These are phyloP conservation scores for Etia nguti DNA, from an alignment of 2,113 vertebrate genomes.

Conservation along the genomic window DNA sequence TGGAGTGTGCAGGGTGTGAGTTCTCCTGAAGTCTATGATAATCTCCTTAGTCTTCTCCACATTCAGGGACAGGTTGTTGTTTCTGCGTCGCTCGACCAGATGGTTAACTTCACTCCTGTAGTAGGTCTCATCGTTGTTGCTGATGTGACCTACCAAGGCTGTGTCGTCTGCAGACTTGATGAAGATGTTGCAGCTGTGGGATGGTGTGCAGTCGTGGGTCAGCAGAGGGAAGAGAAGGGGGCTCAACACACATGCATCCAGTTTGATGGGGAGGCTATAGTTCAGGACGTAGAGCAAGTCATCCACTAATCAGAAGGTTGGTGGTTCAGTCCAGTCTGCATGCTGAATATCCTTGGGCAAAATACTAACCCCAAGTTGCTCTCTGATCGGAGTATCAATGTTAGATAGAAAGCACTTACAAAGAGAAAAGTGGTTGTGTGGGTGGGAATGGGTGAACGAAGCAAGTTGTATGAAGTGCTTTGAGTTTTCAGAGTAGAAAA, in stretches of 20 bases:
- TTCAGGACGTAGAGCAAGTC: background rate
- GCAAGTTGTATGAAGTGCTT: background rate
- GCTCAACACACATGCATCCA: background rate
- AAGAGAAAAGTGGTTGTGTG: background rate
- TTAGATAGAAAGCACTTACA: background rate
- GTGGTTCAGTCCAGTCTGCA: background rate
- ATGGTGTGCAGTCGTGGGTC: background rate
- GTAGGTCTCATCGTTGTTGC: background rate
- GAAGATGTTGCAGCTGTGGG: background rate
- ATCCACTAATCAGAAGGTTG: background rate
- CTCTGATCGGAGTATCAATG: background rate
- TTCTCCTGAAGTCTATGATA: background rate
- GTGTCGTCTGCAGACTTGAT: background rate
- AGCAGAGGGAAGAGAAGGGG: background rate
- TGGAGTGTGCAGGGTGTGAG: accelerated
- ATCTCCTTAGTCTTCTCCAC: no score
- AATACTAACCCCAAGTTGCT: background rate
- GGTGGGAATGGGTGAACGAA: background rate
- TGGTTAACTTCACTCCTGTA: background rate
- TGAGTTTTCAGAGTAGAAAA: background rate
- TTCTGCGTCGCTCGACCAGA: background rate
- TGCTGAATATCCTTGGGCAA: background rate
- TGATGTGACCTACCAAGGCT: accelerated
- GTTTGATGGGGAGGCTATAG: background rate
- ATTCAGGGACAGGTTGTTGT: background rate